These are phyloP conservation scores for Pteria penguin DNA, from an alignment of 2,888 invertebrate species.

Conservation along the genomic window DNA sequence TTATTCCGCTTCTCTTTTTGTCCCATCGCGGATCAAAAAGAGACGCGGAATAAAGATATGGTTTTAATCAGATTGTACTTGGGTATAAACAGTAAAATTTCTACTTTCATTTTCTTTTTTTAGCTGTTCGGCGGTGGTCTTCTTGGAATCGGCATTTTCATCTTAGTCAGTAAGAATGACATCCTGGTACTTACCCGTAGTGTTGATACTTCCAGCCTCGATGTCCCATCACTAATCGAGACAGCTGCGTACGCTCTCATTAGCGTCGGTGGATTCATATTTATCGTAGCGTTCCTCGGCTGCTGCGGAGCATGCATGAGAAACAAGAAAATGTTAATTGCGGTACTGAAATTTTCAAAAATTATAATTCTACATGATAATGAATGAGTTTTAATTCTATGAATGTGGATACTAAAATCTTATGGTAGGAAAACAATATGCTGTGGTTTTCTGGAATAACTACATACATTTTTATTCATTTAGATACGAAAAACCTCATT, in stretches of 20 bases:
- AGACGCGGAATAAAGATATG: too few relatives aligned
- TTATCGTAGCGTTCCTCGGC: constrained; percentile 38
- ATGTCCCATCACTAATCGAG: constrained; percentile 40
- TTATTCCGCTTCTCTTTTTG: too few relatives aligned
- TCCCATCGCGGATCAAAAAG: too few relatives aligned
- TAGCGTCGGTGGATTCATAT: constrained; percentile 31
- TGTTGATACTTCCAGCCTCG: constrained; percentile 22
- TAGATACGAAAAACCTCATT: too few relatives aligned
- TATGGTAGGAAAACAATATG: too few relatives aligned
- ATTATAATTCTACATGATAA: too few relatives aligned
- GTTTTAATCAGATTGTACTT: too few relatives aligned
- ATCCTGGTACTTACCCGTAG: constrained; percentile 38
- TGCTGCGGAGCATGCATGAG: constrained; percentile 43
- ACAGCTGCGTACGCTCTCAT: constrained; percentile 40
- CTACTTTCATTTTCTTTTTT: neutral
- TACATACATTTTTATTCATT: too few relatives aligned
- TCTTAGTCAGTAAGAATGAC: constrained; percentile 38
- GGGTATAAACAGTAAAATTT: neutral
- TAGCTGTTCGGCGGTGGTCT: constrained; percentile 43
- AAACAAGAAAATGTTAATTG: constrained; percentile 33
- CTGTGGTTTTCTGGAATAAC: too few relatives aligned
- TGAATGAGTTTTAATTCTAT: too few relatives aligned
- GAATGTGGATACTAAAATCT: too few relatives aligned
- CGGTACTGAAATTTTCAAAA: too few relatives aligned
- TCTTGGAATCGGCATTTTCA: constrained; percentile 36